Evolutionary conservation across 2,888 invertebrate species (phyloP).

Genomic region (Melangyna quadrimaculata): DNA sequence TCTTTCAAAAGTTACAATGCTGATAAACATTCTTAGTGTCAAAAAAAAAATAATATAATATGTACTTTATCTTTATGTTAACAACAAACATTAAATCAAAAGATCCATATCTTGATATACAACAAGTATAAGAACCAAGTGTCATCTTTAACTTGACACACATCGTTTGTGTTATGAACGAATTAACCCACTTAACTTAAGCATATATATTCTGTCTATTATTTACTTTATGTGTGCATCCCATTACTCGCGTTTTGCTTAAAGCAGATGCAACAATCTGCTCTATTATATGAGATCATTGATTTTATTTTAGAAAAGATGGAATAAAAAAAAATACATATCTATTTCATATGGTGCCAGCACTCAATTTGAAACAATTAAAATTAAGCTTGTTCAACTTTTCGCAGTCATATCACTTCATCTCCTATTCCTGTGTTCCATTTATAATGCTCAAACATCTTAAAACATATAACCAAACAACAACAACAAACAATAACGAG

Average conservation of each 20-base stretch:
- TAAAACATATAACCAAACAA: neutral
- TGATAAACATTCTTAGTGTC: neutral
- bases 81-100: conserved; percentile 7
- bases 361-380: conserved; percentile 55
- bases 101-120: conserved; percentile 25
- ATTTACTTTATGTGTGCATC: conserved; percentile 20
- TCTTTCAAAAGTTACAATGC: neutral
- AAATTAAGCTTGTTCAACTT: conserved; percentile 55
- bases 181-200: conserved; percentile 49
- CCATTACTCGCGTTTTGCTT: conserved; percentile 23
- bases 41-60: conserved; percentile 25
- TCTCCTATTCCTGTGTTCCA: conserved; percentile 15
- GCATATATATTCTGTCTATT: neutral
- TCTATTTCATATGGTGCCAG: conserved; percentile 23
- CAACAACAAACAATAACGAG: neutral
- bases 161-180: conserved; percentile 38
- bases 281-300: conserved; percentile 60
- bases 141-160: conserved; percentile 57
- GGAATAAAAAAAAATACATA: neutral
- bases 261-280: conserved; percentile 55
- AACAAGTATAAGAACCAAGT: conserved; percentile 15
- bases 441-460: neutral
- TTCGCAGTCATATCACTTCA: conserved; percentile 19
- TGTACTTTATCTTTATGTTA: no score
- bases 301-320: conserved; percentile 25